Evolutionary conservation across 2,113 vertebrate species (phyloP), one percentile per base, ranked within the genome.

Genomic region (Parus major): DNA sequence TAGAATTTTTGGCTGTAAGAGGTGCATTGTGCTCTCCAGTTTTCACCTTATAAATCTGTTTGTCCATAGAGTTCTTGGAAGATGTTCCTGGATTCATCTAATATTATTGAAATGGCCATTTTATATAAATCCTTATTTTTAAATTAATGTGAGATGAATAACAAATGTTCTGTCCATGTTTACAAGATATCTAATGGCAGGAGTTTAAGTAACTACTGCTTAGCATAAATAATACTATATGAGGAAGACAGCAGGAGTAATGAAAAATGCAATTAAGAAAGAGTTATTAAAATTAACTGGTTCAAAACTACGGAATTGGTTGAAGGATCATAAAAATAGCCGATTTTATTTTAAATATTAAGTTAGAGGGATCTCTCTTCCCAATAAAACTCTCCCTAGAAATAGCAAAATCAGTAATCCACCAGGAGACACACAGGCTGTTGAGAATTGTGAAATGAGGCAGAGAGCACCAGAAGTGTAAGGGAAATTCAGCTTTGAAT

Each of bases 11-110:
- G 41, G 39, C 88, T 90, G 25, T 47, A 73, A 87, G 72, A 76
- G 9, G 4, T 68, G 69, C 53, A 89, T 92, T 92, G 68, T 73
- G 50, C 31, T 88, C 76, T 79, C 69, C 61, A 84, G 39, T 50
- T 95, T 94, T 83, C 44, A 78, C 76, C 36, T 93, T 92, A 86
- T 92, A 95, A 97, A 95, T 88, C 79, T 86, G 18, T 86, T 94
- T 93, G 49, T 90, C 47, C 35, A 46, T 41, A 39, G 33, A 86
- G 7, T 52, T 76, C 52, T 79, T 91, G 92, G 88, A 94, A 66
- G 66, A 92, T 23, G 8, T 52, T 96, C n/a, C 35, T 93, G 61
- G 61, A 84, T 69, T 77, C 27, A 46, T 85, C 28, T 85, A 46
- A 41, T 63, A 46, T 22, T 71, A 35, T 76, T 60, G 33, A 86